Evolutionary conservation across 2,888 invertebrate genomes (phyloP).

Genomic region (Drosophila austrosaltans): DNA sequence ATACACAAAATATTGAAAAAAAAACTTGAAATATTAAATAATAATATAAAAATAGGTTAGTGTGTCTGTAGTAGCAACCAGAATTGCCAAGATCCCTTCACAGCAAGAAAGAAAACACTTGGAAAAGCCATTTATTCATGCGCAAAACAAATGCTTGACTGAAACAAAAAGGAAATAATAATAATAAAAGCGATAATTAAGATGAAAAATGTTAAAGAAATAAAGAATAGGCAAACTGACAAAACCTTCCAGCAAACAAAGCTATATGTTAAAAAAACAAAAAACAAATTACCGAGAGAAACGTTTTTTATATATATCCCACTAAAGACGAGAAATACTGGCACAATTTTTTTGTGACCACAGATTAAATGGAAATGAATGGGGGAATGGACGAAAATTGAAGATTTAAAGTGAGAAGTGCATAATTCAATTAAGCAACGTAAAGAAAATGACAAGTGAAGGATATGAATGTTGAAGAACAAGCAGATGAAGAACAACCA

Average conservation of each 20-base stretch:
- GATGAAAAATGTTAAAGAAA: slow-evolving; percentile 25
- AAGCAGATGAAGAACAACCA: slow-evolving; percentile 51
- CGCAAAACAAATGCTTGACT: slow-evolving; percentile 65
- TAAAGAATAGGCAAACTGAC: slow-evolving; percentile 9
- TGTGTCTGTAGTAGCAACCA: slow-evolving; percentile 53
- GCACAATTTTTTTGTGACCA: slow-evolving; percentile 55
- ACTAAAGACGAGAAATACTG: slow-evolving; percentile 19
- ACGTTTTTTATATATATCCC: slow-evolving; percentile 39
- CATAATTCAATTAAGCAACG: slow-evolving; percentile 5
- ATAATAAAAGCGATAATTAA: slow-evolving; percentile 59
- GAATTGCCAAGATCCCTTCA: slow-evolving; percentile 43
- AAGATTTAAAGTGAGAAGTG: not conserved
- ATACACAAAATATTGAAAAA: slow-evolving; percentile 55
- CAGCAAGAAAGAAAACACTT: slow-evolving; percentile 19
- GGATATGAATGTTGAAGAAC: slow-evolving; percentile 35
- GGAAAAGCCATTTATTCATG: slow-evolving; percentile 41
- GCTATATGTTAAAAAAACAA: slow-evolving; percentile 29
- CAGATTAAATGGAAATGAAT: not conserved
- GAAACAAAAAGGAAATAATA: slow-evolving; percentile 52
- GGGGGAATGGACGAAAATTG: not conserved
- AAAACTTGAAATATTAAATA: slow-evolving; percentile 40
- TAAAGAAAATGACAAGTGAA: slow-evolving; percentile 20
- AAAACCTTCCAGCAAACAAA: slow-evolving; percentile 63
- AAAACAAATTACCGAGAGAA: slow-evolving; percentile 40
- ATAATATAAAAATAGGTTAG: slow-evolving; percentile 54